Evolutionary conservation across 30 jellyfish, hydroid and myxozoan species (phyloP).

Genomic region (Turritopsis rubra): DNA sequence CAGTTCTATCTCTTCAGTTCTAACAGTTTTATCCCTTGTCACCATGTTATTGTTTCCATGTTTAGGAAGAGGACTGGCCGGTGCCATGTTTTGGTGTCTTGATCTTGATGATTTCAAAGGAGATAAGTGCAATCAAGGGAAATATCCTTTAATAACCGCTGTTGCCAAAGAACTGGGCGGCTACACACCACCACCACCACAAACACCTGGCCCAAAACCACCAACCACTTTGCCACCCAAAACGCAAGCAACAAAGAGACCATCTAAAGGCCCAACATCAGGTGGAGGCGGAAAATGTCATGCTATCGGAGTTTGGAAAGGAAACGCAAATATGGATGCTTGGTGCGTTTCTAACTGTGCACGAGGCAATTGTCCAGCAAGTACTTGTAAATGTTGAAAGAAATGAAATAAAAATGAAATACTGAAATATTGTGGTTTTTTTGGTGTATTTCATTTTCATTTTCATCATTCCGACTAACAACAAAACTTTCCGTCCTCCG

Average conservation of each 20-base stretch:
- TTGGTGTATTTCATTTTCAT: no score
- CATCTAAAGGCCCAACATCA: conserved; percentile 18
- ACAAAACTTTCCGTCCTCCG: not conserved
- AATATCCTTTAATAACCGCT: conserved; percentile 79
- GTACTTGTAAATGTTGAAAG: conserved; percentile 25
- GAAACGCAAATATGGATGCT: conserved; percentile 23
- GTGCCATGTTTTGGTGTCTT: conserved; percentile 57
- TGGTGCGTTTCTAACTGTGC: conserved; percentile 41
- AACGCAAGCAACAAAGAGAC: not conserved
- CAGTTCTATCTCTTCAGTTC: no score
- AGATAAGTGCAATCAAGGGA: conserved; percentile 73
- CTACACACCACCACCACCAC: conserved; percentile 39
- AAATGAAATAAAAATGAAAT: not conserved
- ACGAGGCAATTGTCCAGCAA: conserved; percentile 29
- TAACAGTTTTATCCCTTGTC: no score
- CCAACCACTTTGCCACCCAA: conserved; percentile 19
- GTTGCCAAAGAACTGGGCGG: conserved; percentile 63
- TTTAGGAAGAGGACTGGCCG: conserved; percentile 30
- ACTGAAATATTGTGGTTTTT: not conserved
- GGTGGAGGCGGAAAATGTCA: conserved; percentile 33
- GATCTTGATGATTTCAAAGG: conserved; percentile 65
- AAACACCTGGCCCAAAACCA: conserved; percentile 35
- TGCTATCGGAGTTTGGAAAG: conserved; percentile 31
- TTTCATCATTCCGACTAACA: no score
- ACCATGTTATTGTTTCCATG: not conserved